Base-by-base conservation (phyloP, 2,888 invertebrate genomes). In the Pediacus dermestoides region DNA sequence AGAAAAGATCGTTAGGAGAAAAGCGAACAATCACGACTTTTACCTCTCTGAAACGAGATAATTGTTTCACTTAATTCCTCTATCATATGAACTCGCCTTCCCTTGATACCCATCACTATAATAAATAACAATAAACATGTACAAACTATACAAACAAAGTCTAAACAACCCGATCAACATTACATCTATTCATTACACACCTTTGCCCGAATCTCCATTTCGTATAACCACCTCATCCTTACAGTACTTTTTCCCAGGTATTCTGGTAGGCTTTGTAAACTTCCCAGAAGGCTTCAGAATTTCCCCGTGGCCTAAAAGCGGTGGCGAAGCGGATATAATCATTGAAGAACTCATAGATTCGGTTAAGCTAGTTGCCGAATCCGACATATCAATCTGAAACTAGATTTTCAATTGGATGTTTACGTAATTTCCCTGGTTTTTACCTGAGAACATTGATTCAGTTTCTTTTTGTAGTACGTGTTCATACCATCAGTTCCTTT, bases 21-120 rank as follows among this genome's bases (percentile, higher is more conserved):
- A n/a, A n/a, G n/a, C n/a, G n/a, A 41, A 23, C 47, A 39, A 39
- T 36, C 46, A 28, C 28, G 28, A 28, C 30, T 71, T 80, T 82
- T 90, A 93, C 93, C 93, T 92, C 93, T 85, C 82, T 95, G 94
- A 82, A 95, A 95, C 72, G 94, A 94, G 78, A 95, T 94, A 73
- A 95, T 91, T 70, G 94, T 94, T 77, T 93, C 92, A 77, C 92
- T 93, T 75, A 95, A 83, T 77, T 94, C 93, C 80, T 95, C 95
- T 74, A 95, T 95, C 86, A 94, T 91, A 79, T 94, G 94, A 74
- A 95, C 93, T 72, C 95, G 81, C 68, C 94, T 82, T 71, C 95
- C 95, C 78, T 93, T 93, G 82, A 94, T 93, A 79, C 94, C 94
- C 94, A 94, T 94, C 80, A 94, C 94, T 94, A 80, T 63, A 78